Evolutionary conservation across 2,888 invertebrate genomes (phyloP).

Genomic region (Cerastis rubricosa): DNA sequence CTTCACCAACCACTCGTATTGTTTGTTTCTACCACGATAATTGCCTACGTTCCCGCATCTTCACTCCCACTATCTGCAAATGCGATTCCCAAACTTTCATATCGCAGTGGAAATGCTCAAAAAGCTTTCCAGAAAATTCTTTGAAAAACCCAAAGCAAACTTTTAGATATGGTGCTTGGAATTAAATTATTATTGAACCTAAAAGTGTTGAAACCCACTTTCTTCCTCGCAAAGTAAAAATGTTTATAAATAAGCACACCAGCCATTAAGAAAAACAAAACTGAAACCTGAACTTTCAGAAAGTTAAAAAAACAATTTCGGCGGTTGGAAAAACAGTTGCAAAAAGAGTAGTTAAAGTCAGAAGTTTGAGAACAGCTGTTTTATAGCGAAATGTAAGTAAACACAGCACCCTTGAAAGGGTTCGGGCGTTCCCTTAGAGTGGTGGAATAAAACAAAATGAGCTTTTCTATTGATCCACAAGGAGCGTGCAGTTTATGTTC

Average conservation of each 20-base stretch:
- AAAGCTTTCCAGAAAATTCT: slow-evolving; percentile 18
- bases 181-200: slow-evolving; percentile 32
- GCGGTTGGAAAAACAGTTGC: slow-evolving; percentile 46
- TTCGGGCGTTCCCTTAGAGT: slow-evolving; percentile 82
- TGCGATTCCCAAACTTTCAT: slow-evolving; percentile 57
- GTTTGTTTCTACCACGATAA: slow-evolving; percentile 80
- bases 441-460: slow-evolving; percentile 87
- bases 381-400: slow-evolving; percentile 78
- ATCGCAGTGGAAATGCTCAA: slow-evolving; percentile 9
- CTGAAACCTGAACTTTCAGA: slow-evolving; percentile 38
- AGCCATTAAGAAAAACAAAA: slow-evolving; percentile 48
- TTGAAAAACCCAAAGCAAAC: slow-evolving; percentile 5
- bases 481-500: slow-evolving; percentile 81
- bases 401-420: slow-evolving; percentile 83
- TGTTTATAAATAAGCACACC: slow-evolving; percentile 46
- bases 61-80: slow-evolving; percentile 71
- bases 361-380: slow-evolving; percentile 64
- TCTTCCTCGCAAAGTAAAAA: slow-evolving; percentile 27
- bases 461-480: slow-evolving; percentile 82
- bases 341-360: slow-evolving; percentile 51
- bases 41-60: slow-evolving; percentile 75
- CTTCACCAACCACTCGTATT: slow-evolving; percentile 70
- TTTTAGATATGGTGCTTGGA: slow-evolving; percentile 18
- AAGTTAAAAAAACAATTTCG: slow-evolving; percentile 53
- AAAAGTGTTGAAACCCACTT: slow-evolving; percentile 31